Evolutionary conservation across 1,140 invertebrate species (phyloP), one percentile per base, ranked within the genome.

Genomic region (Drosophila tani): DNA sequence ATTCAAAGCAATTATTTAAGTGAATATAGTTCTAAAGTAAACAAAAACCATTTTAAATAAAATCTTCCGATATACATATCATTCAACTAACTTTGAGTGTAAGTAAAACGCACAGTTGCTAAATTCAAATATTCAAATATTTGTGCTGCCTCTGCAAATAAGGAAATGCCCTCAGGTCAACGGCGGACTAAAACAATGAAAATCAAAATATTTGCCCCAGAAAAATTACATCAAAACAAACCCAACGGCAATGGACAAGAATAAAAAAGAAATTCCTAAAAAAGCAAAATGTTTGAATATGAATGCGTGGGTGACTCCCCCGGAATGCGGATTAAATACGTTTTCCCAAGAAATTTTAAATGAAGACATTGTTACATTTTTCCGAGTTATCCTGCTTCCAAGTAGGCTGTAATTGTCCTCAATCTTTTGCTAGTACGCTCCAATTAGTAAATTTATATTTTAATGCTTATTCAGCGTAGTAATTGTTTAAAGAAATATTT

Each of bases 191-290:
- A 69, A 53, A 69, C 62, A 68, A 66, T 51, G 38, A 69, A 32
- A 68, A 74, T 49, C 19, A 24, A 78, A 80, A 56, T 57, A 58
- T 51, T 62, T 57, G 58, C 27, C 17, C 11, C 49, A 17, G 32
- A 51, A 70, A 75, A 76, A 58, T 76, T 74, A 74, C 58, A 64
- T 55, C 11, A 63, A 63, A 75, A 64, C 50, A 75, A 64, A 64
- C 43, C 57, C 70, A 24, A 46, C 5, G 70, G 59, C 59, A 32
- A 40, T 27, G 29, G 12, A n/a, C n/a, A 4, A 27, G 24, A 73
- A 62, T 40, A 43, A 17, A 47, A 69, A 50, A 8, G 27, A 71
- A 69, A 69, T 46, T 29, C 7, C 17, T 32, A 41, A 32, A 55
- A 38, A 43, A 63, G 14, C 11, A 47, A 27, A 35, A 49, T 50